phyloP scores from a whole-genome alignment of 92 coral and sea anemone genomes.

The Epizoanthus scotinus region DNA sequence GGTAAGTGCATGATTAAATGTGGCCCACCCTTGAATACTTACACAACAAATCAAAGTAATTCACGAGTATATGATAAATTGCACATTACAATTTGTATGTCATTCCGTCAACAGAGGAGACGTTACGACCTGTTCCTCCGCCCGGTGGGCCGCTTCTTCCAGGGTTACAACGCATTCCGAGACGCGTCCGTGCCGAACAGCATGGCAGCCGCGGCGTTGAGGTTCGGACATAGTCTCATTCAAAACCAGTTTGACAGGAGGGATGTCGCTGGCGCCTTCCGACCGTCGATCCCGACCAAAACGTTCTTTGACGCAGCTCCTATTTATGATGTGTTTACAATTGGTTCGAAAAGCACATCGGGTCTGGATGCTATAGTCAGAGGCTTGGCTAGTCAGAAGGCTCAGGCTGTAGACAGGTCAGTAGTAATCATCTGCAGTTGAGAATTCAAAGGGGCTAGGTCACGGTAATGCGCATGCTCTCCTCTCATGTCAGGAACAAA shows the following conservation, averaged over 20 bases:
- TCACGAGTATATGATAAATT: background rate
- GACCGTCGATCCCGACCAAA: slow-evolving; percentile 22
- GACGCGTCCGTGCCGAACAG: slow-evolving; percentile 31
- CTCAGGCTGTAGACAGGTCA: slow-evolving; percentile 38
- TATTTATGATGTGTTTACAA: background rate
- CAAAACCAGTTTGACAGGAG: slow-evolving; percentile 23
- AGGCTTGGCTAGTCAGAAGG: slow-evolving; percentile 32
- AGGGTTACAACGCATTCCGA: slow-evolving; percentile 11
- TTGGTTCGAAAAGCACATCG: background rate
- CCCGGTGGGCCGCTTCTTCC: slow-evolving; percentile 6
- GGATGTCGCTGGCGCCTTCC: background rate
- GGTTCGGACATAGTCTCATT: slow-evolving; percentile 51
- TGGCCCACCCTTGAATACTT: too few species aligned
- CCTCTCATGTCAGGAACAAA: too few species aligned
- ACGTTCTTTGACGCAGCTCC: slow-evolving; percentile 44
- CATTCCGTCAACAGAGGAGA: background rate
- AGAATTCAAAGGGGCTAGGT: too few species aligned
- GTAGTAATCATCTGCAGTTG: background rate
- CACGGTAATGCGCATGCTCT: too few species aligned
- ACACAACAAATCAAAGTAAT: too few species aligned
- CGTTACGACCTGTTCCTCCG: slow-evolving; percentile 1
- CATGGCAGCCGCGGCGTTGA: slow-evolving; percentile 47
- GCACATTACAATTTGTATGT: background rate
- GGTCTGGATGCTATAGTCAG: slow-evolving; percentile 37
- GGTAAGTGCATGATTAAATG: too few species aligned